Base-by-base conservation (phyloP, 2,113 vertebrate species). In the Chionodraco myersi region DNA sequence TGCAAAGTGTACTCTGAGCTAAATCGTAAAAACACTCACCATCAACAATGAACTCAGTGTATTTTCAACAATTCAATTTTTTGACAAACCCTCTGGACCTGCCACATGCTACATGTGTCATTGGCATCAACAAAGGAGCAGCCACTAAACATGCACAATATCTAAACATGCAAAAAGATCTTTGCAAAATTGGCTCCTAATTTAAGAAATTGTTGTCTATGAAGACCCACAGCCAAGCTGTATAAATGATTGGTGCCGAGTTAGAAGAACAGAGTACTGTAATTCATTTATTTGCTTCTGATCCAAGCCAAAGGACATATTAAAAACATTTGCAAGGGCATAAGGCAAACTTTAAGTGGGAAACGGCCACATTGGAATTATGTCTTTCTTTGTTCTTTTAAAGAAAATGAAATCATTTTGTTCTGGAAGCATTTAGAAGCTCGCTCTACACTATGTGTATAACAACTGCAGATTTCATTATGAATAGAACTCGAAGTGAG, bases 401-500 rank as follows among this genome's bases (percentile, higher is more conserved):
- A 51, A 71, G 57, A 68, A 72, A 66, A 64, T 63, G 1, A 52
- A 86, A 76, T 44, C 6, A 21, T 18, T 73, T 56, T 3, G 36
- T 34, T 62, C 49, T 49, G 41, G 76, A 63, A 75, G 51, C 10
- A 82, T 64, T 79, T 48, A 68, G 44, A 61, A 1, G 56, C 51
- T 61, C 26, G 16, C 11, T 51, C 44, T 54, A 48, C 12, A 48
- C 11, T 48, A 1, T 80, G n/a, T 75, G n/a, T 57, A 10, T 16
- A 68, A 62, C 51, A 80, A 58, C n/a, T 2, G 36, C 30, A 60
- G 12, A 65, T 15, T 44, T 49, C 15, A 77, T 82, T 52, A 64
- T 23, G 11, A 80, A 62, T 4, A 10, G 26, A 77, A 69, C 52
- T 79, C 57, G 79, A 75, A 85, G 48, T 82, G 60, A 79, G 74